Evolutionary conservation across 2,888 invertebrate genomes (phyloP).

Genomic region (Drosophila mettleri): DNA sequence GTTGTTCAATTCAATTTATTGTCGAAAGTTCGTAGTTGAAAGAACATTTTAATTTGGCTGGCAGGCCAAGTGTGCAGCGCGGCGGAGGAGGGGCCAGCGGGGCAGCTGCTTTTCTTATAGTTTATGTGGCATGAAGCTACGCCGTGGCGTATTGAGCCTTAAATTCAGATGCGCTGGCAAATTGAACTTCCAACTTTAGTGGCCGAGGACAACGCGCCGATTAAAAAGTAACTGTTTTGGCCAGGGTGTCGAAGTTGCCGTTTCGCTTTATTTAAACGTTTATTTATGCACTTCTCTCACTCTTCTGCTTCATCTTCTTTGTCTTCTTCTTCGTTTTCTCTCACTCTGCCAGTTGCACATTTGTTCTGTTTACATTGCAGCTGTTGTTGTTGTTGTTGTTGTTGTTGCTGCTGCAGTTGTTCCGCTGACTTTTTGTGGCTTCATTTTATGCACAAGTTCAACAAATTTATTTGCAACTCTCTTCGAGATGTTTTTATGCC

Average conservation of each 20-base stretch:
- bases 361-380: constrained; percentile 52
- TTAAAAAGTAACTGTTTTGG: constrained; percentile 76
- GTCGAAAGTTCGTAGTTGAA: constrained; percentile 84
- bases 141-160: constrained; percentile 63
- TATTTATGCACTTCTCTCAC: constrained; percentile 66
- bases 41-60: constrained; percentile 84
- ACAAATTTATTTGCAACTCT: constrained; percentile 71
- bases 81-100: neutral
- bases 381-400: constrained; percentile 36
- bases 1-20: constrained; percentile 80
- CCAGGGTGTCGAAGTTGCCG: constrained; percentile 69
- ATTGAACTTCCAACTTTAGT: constrained; percentile 57
- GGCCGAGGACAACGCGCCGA: constrained; percentile 51
- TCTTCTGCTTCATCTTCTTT: constrained; percentile 4
- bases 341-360: constrained; percentile 26
- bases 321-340: neutral
- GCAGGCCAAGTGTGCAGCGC: neutral
- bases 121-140: constrained; percentile 72
- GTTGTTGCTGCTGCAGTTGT: constrained; percentile 22
- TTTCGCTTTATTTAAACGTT: constrained; percentile 72
- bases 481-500: constrained; percentile 18
- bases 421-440: constrained; percentile 51
- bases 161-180: constrained; percentile 70
- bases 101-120: constrained; percentile 70
- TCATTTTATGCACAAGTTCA: constrained; percentile 62